Evolutionary conservation across 2,113 vertebrate species (phyloP), one percentile per base, ranked within the genome.

Genomic region (Lampris megalopsis): DNA sequence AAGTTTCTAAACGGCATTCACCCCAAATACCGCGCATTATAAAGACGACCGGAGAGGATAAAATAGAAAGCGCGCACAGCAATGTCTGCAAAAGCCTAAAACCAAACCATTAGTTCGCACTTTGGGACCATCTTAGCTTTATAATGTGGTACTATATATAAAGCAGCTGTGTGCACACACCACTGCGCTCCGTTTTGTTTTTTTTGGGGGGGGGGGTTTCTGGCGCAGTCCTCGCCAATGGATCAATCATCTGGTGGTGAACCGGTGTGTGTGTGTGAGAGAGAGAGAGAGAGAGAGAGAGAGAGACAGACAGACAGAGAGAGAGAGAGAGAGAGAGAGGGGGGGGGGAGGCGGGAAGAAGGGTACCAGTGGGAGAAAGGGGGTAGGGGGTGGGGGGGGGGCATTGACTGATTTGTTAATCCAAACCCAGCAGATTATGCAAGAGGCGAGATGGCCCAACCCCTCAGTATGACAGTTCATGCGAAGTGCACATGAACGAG

Each of bases 341-440:
- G 2, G 1, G 11, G 62, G n/a, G 45, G 37, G 62, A 2, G 24
- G 5, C 13, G 36, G 57, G 10, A 38, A 13, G 35, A 5, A 47
- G 8, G 7, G 9, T 24, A 24, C 24, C 24, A 24, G 45, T 24
- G 58, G 1, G 11, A 3, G 58, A 6, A 10, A 4, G 42, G 5
- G 61, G 9, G 38, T n/a, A 5, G 11, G 61, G 24, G 24, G 24
- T 24, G 24, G 24, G 24, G 24, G 24, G 61, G 11, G 42, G 61
- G 42, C 36, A 1, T 38, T 11, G 72, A 85, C 66, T 65, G 77
- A 82, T 86, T 86, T 73, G 70, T 86, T 92, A 92, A 93, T 94
- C 91, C 88, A 82, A 86, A 77, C 70, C 86, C 81, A 85, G 77
- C 87, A 83, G 85, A 94, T 94, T 93, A 94, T 91, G 92, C 92